Evolutionary conservation across 1,140 invertebrate species (phyloP), one percentile per base, ranked within the genome.

Genomic region (Micrasema minimum): DNA sequence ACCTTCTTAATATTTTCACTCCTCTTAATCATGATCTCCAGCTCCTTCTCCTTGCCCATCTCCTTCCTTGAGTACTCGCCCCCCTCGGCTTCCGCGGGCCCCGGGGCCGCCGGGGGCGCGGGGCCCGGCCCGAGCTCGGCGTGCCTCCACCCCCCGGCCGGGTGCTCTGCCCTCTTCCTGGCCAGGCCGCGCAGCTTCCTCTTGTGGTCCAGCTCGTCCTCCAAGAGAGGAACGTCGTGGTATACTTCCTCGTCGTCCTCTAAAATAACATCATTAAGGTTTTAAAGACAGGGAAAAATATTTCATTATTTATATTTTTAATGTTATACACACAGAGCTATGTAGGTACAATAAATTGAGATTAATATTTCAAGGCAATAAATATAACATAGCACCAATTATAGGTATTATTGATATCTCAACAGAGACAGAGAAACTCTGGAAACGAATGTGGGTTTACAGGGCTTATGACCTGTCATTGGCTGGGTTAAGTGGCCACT

Each of bases 201-300:
- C 2, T 81, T 78, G 59, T 79, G 81, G 20, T 82, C 72, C 59
- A 81, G 79, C 11, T 81, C 77, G 66, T 83, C 77, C 5, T 83
- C 79, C n/a, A 84, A 83, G 9, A 83, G 77, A 62, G 80, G 80
- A 1, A 83, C 77, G 75, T 87, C 86, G 37, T 86, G 78, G 72
- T 87, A 87, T 0, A 79, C 75, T 77, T 88, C 87, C 72, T 88
- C 86, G 22, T 83, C 84, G 55, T 87, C 86, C 57, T 87, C 85
- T 31, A 64, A n/a, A n/a, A n/a, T n/a, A n/a, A n/a, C n/a, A n/a
- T n/a, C n/a, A n/a, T n/a, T n/a, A n/a, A n/a, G n/a, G n/a, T n/a
- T n/a, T n/a, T n/a, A n/a, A n/a, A n/a, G 3, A 20, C 20, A 14
- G 43, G 16, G 10, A 50, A 5, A 50, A 18, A 48, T 7, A 48